Percentiles rank a stretch among this genome's conserved stretches.
phyloP scores from a whole-genome alignment of 2,888 invertebrate species.

The Germaria angustata region DNA sequence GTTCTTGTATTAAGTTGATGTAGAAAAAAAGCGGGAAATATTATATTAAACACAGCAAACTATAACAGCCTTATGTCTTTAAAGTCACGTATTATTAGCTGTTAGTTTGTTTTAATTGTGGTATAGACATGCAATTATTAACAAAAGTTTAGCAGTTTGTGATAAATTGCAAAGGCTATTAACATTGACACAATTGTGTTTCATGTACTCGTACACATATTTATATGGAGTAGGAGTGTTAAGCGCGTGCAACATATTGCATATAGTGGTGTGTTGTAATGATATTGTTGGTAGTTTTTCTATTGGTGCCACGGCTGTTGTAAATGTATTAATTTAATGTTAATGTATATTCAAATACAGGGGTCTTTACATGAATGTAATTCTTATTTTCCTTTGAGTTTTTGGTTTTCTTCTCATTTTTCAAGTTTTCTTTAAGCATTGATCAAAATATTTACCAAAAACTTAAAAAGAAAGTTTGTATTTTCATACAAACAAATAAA shows the following conservation, averaged over 20 bases:
- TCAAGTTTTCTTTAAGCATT: conserved; percentile 41
- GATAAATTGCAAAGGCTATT: conserved; percentile 34
- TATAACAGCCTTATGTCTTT: not conserved
- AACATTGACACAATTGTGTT: conserved; percentile 44
- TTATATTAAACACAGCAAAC: no score
- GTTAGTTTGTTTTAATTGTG: conserved; percentile 47
- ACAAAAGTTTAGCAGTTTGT: conserved; percentile 1
- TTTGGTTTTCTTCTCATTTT: not conserved
- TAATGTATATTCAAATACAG: conserved; percentile 39
- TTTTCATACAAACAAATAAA: not conserved
- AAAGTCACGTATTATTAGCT: conserved; percentile 40
- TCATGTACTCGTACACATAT: not conserved
- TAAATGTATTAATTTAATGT: conserved; percentile 61
- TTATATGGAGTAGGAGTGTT: not conserved
- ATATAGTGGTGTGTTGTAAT: not conserved
- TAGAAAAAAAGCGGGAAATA: no score
- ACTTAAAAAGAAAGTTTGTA: conserved; percentile 67
- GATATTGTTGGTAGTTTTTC: not conserved
- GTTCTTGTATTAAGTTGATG: no score
- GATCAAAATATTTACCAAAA: conserved; percentile 70
- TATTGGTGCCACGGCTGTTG: conserved; percentile 7
- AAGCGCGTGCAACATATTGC: not conserved
- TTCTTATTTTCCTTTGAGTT: conserved; percentile 17
- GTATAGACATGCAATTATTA: conserved; percentile 24
- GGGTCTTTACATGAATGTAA: no score